These are phyloP conservation scores for Drosophila anceps DNA, from an alignment of 2,888 invertebrate genomes.

Conservation along the genomic window DNA sequence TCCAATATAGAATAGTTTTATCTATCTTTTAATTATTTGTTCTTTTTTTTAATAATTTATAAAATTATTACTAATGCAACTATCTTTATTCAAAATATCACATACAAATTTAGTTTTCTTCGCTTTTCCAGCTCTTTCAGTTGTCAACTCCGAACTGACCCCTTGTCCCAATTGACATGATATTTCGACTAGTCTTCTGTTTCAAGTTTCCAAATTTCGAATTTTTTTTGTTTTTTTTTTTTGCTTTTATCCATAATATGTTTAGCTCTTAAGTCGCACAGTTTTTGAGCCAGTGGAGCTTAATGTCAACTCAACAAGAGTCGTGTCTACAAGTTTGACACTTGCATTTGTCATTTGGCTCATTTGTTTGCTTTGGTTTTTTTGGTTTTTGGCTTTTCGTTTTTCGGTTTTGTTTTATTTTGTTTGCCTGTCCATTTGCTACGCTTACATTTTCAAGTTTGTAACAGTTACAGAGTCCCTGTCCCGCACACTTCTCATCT, in stretches of 20 bases:
- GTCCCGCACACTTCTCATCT: slow-evolving; percentile 1
- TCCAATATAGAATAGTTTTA: no score
- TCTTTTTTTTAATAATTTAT: no score
- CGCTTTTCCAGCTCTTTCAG: background rate
- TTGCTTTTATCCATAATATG: slow-evolving; percentile 14
- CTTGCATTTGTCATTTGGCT: slow-evolving; percentile 73
- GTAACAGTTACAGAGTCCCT: slow-evolving; percentile 57
- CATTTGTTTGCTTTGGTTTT: slow-evolving; percentile 54
- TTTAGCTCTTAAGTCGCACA: slow-evolving; percentile 19
- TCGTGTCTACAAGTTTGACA: slow-evolving; percentile 62
- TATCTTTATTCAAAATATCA: no score
- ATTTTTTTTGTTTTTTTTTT: slow-evolving; percentile 8
- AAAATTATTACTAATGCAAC: no score
- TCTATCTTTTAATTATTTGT: no score
- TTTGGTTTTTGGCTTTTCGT: slow-evolving; percentile 21
- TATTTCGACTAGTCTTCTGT: background rate
- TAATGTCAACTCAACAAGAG: slow-evolving; percentile 59
- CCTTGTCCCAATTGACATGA: background rate
- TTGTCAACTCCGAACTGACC: background rate
- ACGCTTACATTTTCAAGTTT: slow-evolving; percentile 62
- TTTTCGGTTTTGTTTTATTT: slow-evolving; percentile 45
- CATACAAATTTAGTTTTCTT: background rate
- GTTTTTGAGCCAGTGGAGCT: slow-evolving; percentile 56
- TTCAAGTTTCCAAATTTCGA: slow-evolving; percentile 4
- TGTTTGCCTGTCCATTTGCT: slow-evolving; percentile 70